These are phyloP conservation scores for Scolopax bukidnonensis DNA, from an alignment of 2,797 vertebrate species.

Conservation along the genomic window DNA sequence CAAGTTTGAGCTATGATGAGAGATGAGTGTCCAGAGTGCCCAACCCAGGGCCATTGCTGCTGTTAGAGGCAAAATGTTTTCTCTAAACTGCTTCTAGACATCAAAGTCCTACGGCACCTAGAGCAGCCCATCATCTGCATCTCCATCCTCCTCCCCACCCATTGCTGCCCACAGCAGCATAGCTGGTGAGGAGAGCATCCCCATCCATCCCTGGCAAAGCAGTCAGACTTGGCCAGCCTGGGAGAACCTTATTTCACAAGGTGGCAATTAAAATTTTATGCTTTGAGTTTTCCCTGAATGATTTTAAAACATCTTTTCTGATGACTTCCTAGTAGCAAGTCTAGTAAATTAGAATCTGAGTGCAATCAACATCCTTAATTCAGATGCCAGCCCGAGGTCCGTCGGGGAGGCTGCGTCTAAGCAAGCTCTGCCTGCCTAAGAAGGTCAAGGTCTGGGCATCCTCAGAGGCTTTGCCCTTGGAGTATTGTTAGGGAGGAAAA, in stretches of 20 bases:
- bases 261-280: conserved; percentile 73
- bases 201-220: background rate
- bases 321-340: conserved; percentile 59
- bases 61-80: background rate
- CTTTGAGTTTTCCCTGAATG: conserved; percentile 65
- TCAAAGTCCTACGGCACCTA: background rate
- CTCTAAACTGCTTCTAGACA: background rate
- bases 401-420: background rate
- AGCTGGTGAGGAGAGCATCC: background rate
- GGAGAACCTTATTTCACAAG: conserved; percentile 31
- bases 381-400: background rate
- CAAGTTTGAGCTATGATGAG: background rate
- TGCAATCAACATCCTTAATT: conserved; percentile 63
- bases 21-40: background rate
- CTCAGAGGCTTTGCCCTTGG: conserved; percentile 30
- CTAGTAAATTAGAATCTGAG: conserved; percentile 51
- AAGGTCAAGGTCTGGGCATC: conserved; percentile 47
- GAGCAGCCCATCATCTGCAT: rapidly evolving
- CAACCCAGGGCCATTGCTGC: rapidly evolving
- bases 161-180: rapidly evolving
- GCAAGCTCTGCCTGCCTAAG: conserved; percentile 12
- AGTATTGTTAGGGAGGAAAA: conserved; percentile 6
- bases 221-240: background rate
- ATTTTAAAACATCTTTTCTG: conserved; percentile 53
- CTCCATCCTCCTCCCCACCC: background rate